phyloP scores from a whole-genome alignment of 1,140 invertebrate genomes.

The Dendroctonus valens region DNA sequence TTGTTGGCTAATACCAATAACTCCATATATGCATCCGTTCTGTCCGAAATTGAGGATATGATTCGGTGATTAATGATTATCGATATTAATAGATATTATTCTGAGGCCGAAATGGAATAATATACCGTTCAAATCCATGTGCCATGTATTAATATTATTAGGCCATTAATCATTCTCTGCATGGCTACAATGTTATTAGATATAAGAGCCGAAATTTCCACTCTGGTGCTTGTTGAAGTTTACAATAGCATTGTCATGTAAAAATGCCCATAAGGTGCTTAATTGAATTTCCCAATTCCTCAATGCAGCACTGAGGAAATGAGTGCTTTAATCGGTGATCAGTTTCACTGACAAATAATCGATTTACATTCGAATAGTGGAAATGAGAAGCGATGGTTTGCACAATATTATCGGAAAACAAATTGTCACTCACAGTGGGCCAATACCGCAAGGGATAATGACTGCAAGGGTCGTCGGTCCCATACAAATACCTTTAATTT shows the following conservation, averaged over 20 bases:
- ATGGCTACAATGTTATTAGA: conserved; percentile 10
- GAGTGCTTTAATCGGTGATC: no score
- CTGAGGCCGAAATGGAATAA: conserved; percentile 8
- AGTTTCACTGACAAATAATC: no score
- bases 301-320: no score
- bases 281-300: no score
- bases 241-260: no score
- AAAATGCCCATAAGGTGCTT: no score
- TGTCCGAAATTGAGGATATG: conserved; percentile 12
- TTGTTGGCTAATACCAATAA: conserved; percentile 11
- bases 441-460: conserved; percentile 6
- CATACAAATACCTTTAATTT: conserved; percentile 27
- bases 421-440: conserved; percentile 1
- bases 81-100: conserved; percentile 16
- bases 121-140: conserved; percentile 9
- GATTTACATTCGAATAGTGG: no score
- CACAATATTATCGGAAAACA: background rate
- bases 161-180: conserved; percentile 4
- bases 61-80: conserved; percentile 19
- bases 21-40: conserved; percentile 2
- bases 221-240: background rate
- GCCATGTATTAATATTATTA: conserved; percentile 13
- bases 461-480: conserved; percentile 11
- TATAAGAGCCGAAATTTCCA: conserved; percentile 8
- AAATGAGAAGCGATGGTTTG: background rate